These are phyloP conservation scores for Atlantisia rogersi DNA, from an alignment of 2,113 vertebrate species.

Conservation along the genomic window DNA sequence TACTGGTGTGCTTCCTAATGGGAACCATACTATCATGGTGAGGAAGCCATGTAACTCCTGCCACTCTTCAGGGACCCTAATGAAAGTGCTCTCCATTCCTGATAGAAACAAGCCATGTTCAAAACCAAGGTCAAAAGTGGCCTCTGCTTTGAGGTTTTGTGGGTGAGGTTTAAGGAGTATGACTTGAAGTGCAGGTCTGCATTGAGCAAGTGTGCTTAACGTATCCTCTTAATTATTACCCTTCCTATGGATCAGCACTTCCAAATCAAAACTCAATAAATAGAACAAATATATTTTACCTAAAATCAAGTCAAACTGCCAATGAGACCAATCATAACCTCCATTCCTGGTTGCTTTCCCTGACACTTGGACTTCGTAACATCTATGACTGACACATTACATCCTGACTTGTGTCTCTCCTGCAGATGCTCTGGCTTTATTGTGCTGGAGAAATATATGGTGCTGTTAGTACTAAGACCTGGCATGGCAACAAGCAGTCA, in stretches of 20 bases:
- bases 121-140: not conserved
- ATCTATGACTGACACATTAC: not conserved
- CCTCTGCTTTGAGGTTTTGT: too few species aligned
- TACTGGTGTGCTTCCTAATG: not conserved
- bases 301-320: not conserved
- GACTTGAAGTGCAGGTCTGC: not conserved
- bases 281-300: not conserved
- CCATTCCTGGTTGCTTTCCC: not conserved
- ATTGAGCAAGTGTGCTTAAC: not conserved
- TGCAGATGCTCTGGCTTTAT: not conserved
- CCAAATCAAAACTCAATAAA: not conserved
- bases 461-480: not conserved
- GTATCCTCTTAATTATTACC: too few species aligned
- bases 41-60: rapidly evolving
- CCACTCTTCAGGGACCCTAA: rapidly evolving
- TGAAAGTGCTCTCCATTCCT: not conserved
- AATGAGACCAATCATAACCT: not conserved
- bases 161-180: not conserved
- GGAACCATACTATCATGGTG: rapidly evolving
- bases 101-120: too few species aligned
- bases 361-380: rapidly evolving
- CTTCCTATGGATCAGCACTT: not conserved
- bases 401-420: not conserved
- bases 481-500: not conserved
- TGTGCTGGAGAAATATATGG: not conserved